Evolutionary conservation across 2,888 invertebrate genomes (phyloP).

Genomic region (Lasioglossum lativentre): DNA sequence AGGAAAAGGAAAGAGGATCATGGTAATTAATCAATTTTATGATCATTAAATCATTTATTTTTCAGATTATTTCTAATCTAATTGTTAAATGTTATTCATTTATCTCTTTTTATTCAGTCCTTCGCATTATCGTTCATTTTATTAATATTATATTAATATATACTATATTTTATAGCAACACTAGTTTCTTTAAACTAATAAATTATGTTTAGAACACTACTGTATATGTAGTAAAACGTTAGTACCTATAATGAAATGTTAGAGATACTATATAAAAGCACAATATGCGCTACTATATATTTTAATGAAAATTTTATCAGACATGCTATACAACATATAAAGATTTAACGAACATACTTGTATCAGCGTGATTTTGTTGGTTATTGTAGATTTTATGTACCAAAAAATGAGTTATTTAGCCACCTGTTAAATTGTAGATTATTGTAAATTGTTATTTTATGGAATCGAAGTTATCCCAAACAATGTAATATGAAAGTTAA

Average conservation of each 20-base stretch:
- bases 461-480: slow-evolving; percentile 30
- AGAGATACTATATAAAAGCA: slow-evolving; percentile 39
- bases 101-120: not conserved
- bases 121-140: slow-evolving; percentile 7
- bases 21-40: slow-evolving; percentile 37
- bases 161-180: not conserved
- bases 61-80: not conserved
- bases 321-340: slow-evolving; percentile 50
- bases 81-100: slow-evolving; percentile 10
- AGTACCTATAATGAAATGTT: slow-evolving; percentile 19
- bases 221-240: slow-evolving; percentile 23
- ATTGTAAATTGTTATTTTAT: slow-evolving; percentile 47
- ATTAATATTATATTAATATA: too few species aligned
- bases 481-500: slow-evolving; percentile 55
- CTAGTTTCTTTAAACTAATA: slow-evolving; percentile 3
- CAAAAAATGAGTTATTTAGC: not conserved
- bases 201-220: slow-evolving; percentile 1
- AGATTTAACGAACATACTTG: slow-evolving; percentile 37
- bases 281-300: slow-evolving; percentile 49
- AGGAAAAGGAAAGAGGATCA: slow-evolving; percentile 37
- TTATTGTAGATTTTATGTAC: slow-evolving; percentile 24
- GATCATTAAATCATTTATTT: not conserved
- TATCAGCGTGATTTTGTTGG: slow-evolving; percentile 37
- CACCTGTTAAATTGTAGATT: slow-evolving; percentile 21
- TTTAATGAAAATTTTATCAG: slow-evolving; percentile 61